phyloP scores from a whole-genome alignment of 2,113 vertebrate genomes.

The Anas platyrhynchos region DNA sequence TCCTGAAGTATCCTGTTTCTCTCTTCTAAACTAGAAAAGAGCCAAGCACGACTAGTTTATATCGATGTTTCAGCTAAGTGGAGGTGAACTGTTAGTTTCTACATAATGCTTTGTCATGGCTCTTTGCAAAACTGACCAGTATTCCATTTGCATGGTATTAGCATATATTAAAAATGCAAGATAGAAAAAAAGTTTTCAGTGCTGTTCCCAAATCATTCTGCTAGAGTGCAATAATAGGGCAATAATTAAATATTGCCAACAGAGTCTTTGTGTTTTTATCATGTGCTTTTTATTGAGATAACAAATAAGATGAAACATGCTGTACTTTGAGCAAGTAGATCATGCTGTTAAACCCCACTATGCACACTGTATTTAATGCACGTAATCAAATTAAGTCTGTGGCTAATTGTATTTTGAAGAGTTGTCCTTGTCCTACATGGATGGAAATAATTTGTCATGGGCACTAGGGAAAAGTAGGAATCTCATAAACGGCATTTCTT shows the following conservation, averaged over 20 bases:
- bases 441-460: conserved; percentile 64
- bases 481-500: conserved; percentile 51
- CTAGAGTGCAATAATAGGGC: not conserved
- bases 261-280: conserved; percentile 44
- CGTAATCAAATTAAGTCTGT: conserved; percentile 62
- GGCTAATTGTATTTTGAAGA: conserved; percentile 66
- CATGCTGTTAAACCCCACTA: conserved; percentile 42
- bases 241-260: conserved; percentile 54
- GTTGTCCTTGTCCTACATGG: conserved; percentile 56
- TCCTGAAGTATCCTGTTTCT: not conserved
- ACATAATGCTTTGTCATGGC: not conserved
- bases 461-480: conserved; percentile 49
- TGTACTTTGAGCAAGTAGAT: conserved; percentile 53
- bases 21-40: not conserved
- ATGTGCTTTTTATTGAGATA: conserved; percentile 44
- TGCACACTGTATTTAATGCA: conserved; percentile 53
- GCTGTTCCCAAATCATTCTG: not conserved
- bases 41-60: not conserved
- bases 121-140: not conserved
- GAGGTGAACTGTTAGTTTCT: not conserved
- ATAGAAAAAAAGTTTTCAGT: conserved; percentile 9
- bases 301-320: conserved; percentile 62
- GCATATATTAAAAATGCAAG: not conserved
- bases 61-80: not conserved
- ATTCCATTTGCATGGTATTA: not conserved